A percentile compares a stretch with the other conserved stretches of the same genome.
phyloP scores from a whole-genome alignment of 2,113 vertebrate genomes.

The Antechinus stuartii region DNA sequence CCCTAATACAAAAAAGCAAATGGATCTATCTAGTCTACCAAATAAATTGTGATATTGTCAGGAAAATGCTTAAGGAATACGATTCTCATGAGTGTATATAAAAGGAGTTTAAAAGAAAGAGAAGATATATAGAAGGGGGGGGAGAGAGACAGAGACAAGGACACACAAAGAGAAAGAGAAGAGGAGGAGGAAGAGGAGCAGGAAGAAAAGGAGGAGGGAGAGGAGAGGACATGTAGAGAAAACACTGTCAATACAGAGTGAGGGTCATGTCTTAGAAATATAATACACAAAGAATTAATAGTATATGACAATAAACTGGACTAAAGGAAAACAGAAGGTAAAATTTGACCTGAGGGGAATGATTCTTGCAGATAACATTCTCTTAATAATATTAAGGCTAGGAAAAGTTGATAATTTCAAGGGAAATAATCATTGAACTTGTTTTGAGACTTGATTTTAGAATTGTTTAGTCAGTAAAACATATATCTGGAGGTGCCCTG shows the following conservation, averaged over 20 bases:
- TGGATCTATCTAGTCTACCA: background rate
- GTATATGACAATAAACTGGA: background rate
- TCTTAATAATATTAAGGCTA: background rate
- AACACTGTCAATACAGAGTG: background rate
- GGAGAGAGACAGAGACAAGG: too few species aligned
- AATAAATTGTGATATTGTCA: background rate
- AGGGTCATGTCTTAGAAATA: background rate
- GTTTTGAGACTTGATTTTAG: background rate
- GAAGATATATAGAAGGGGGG: background rate
- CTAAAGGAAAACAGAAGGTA: background rate
- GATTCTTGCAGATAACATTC: background rate
- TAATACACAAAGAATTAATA: background rate
- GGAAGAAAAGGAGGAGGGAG: too few species aligned
- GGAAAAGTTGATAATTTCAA: background rate
- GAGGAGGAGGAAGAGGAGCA: too few species aligned
- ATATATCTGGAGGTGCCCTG: background rate
- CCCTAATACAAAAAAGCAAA: background rate
- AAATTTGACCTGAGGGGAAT: background rate
- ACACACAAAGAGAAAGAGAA: too few species aligned
- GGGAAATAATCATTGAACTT: background rate
- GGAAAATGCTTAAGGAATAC: background rate
- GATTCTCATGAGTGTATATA: background rate
- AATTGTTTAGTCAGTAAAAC: background rate
- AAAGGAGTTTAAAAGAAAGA: background rate
- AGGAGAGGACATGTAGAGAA: background rate